Percentiles rank a stretch among this genome's conserved stretches.
phyloP scores from a whole-genome alignment of 2,888 invertebrate genomes.

The Callyntrura sp. region DNA sequence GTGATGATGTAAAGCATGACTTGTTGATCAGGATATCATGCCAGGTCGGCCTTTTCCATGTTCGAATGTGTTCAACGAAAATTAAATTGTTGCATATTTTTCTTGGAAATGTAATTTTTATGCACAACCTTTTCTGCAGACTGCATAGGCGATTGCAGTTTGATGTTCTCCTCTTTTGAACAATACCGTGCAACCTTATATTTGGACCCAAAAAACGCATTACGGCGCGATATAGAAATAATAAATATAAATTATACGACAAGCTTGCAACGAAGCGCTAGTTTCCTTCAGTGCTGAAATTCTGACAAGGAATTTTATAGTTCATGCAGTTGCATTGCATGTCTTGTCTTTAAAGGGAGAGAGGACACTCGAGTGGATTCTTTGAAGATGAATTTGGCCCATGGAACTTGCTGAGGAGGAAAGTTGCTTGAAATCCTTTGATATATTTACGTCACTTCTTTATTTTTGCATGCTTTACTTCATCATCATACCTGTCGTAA shows the following conservation, averaged over 20 bases:
- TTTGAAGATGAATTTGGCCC: neutral
- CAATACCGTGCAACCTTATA: no score
- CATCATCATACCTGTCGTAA: neutral
- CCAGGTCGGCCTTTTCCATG: conserved; percentile 58
- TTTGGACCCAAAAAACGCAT: no score
- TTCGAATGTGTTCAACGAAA: conserved; percentile 8
- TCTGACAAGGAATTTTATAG: neutral
- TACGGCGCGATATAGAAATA: no score
- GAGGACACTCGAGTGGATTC: neutral
- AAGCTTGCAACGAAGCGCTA: no score
- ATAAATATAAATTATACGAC: no score
- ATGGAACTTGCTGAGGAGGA: neutral
- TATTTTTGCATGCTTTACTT: neutral
- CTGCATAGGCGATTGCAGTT: no score
- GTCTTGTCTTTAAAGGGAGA: neutral
- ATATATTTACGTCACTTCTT: conserved; percentile 17
- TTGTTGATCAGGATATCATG: conserved; percentile 25
- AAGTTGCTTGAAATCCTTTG: neutral
- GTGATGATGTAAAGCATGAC: conserved; percentile 15
- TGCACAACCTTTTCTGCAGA: no score
- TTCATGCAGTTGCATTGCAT: neutral
- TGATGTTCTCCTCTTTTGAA: no score
- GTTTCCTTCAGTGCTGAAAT: no score
- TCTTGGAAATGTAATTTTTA: no score
- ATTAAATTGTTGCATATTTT: conserved; percentile 47